Conservation (phyloP, 2,888 invertebrate species). For the Spodoptera littoralis region DNA sequence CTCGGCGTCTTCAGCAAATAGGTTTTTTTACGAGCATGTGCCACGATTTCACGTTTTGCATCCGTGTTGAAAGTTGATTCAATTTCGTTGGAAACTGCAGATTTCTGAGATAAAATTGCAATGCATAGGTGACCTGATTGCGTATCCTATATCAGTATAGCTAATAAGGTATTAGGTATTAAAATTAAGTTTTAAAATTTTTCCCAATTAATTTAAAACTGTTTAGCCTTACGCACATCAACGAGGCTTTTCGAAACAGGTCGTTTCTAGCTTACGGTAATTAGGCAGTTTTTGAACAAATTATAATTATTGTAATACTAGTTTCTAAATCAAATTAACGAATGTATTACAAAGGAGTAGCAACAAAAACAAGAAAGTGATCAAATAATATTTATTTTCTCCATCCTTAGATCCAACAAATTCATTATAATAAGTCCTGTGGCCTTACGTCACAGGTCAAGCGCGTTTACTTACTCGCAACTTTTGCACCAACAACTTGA, state of each 20-base stretch:
- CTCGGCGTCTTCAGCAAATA: conserved; percentile 16
- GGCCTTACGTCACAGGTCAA: conserved; percentile 19
- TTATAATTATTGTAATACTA: too few species aligned
- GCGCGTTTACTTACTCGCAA: conserved; percentile 20
- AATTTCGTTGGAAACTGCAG: background rate
- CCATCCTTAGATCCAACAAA: conserved; percentile 65
- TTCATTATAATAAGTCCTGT: conserved; percentile 65
- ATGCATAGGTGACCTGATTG: too few species aligned
- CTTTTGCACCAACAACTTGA: conserved; percentile 13
- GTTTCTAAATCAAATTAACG: too few species aligned
- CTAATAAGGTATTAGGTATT: too few species aligned
- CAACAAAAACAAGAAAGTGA: conserved; percentile 44
- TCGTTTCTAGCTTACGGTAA: too few species aligned
- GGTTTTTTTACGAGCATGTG: conserved; percentile 7
- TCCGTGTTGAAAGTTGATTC: background rate
- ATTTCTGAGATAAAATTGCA: background rate
- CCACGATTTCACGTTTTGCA: background rate
- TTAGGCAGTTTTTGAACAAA: too few species aligned
- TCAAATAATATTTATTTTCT: conserved; percentile 70
- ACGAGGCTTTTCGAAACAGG: too few species aligned
- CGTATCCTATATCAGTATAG: too few species aligned
- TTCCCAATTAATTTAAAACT: too few species aligned
- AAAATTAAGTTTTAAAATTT: too few species aligned
- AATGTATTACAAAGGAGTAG: too few species aligned
- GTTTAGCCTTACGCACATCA: too few species aligned